Base-by-base conservation (phyloP, 92 coral and sea anemone genomes). In the Scolanthus callimorphus region DNA sequence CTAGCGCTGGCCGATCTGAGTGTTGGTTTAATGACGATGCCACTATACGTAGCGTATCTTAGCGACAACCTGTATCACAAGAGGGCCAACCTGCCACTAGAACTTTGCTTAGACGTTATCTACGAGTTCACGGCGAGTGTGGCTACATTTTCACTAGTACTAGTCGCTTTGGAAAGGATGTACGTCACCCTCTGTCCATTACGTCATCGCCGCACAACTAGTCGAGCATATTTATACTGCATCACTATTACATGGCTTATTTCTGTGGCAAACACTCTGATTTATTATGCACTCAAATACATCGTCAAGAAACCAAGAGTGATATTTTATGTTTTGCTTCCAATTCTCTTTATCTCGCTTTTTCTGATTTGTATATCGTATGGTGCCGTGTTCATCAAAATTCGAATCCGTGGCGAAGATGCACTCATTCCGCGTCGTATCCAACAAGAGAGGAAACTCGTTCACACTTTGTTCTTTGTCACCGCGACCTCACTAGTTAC, bases 131-230 rank as follows among this genome's bases (percentile, higher is more conserved):
- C 75, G 10, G 75, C 64, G 1, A 55, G 45, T 29, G 75, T 57
- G 17, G 59, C 75, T 0, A 25, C 45, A 1, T 68, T 27, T 22
- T 29, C 65, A 2, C 58, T 68, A 1, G 75, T 68, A 21, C 37
- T 68, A 23, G 48, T 68, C 29, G 55, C 75, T 10, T 20, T 68
- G 24, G 75, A 68, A 22, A 20, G 75, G 11, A 44, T 68, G 55
- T 43, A 50, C 4, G 75, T 61, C 11, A 68, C 65, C 0, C 54
- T 56, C 2, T 68, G 56, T 20, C 75, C 75, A 6, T 28, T 68
- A 43, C 65, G 44, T 1, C 75, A 68, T 22, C 75, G 64, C 11
- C 55, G 45, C 0, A 43, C 63, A 8, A 68, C 57, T 25, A 45
- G 11, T 17, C 43, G 52, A 3, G 11, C 27, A 31, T 68, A 68